These are phyloP conservation scores for Tychaedon coryphoeus DNA, from an alignment of 2,113 vertebrate species.

Conservation along the genomic window DNA sequence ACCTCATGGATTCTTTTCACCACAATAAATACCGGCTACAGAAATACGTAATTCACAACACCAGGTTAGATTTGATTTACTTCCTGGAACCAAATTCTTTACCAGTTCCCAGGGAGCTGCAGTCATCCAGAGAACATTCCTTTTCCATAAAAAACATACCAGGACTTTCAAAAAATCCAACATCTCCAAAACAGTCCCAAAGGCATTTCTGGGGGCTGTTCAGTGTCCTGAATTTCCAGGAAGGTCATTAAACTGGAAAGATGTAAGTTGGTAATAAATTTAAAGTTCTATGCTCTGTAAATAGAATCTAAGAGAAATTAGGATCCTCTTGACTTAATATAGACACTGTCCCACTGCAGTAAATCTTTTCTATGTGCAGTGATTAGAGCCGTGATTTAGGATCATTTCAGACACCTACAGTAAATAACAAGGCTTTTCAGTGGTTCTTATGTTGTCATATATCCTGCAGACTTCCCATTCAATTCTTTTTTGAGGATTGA, in stretches of 20 bases:
- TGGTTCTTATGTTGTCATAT: neutral
- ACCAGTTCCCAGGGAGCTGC: neutral
- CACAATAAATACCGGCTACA: neutral
- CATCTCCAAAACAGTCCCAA: neutral
- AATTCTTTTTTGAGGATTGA: neutral
- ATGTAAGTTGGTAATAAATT: neutral
- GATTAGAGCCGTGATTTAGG: slow-evolving; percentile 8
- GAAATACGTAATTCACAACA: neutral
- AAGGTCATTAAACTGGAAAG: neutral
- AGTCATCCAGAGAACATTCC: neutral
- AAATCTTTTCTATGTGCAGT: neutral
- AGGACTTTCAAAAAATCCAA: neutral
- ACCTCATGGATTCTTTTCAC: neutral
- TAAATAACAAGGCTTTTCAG: neutral
- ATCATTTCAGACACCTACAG: neutral
- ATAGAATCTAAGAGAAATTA: neutral
- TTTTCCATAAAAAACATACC: neutral
- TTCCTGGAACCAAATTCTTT: neutral
- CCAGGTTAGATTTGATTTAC: neutral
- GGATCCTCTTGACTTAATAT: neutral
- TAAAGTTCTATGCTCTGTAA: neutral
- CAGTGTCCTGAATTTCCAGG: neutral
- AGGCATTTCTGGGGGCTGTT: neutral
- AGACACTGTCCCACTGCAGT: neutral
- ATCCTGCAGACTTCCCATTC: neutral